Base-by-base conservation (phyloP, 2,797 vertebrate species). In the Pseudochromis fuscus region DNA sequence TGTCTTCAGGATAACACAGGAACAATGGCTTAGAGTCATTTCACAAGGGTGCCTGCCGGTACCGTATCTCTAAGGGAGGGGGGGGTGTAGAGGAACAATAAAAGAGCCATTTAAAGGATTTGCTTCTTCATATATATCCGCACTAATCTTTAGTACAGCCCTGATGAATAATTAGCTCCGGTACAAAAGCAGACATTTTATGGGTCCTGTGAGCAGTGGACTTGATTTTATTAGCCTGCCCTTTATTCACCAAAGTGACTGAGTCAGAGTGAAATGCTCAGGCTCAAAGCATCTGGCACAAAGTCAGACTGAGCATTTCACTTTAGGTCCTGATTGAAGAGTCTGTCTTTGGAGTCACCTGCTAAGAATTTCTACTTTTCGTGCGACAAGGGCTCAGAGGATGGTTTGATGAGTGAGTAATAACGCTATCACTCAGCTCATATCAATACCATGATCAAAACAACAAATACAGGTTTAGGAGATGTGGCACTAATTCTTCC, bases 71-170 rank as follows among this genome's bases (percentile, higher is more conserved):
- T 90, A 93, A 87, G 57, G 84, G 82, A 57, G 64, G 62, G 56
- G 78, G 73, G 82, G 72, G 88, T 92, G 86, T 83, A 52, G 49
- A 35, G 72, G 88, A 84, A 93, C 88, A 94, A 92, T 89, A 63
- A 85, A 80, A 79, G 81, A 93, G 70, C 81, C 81, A 88, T 93
- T 94, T 93, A 90, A 93, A 90, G 87, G 91, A 92, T 94, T 93
- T 93, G 78, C 79, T 86, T 83, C 83, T 81, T 89, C 86, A 80
- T 73, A 83, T 82, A 84, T 87, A 87, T 89, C 83, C 60, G 27
- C 61, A 67, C 66, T 91, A 87, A 94, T 94, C 91, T 92, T 91
- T 88, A 85, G 80, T 87, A 72, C 72, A 71, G 82, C 83, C 72
- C 70, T 45, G 77, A 78, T 84, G 90, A 92, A 93, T 89, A 90